phyloP scores from a whole-genome alignment of 2,113 vertebrate genomes.

The Synodontis membranacea region DNA sequence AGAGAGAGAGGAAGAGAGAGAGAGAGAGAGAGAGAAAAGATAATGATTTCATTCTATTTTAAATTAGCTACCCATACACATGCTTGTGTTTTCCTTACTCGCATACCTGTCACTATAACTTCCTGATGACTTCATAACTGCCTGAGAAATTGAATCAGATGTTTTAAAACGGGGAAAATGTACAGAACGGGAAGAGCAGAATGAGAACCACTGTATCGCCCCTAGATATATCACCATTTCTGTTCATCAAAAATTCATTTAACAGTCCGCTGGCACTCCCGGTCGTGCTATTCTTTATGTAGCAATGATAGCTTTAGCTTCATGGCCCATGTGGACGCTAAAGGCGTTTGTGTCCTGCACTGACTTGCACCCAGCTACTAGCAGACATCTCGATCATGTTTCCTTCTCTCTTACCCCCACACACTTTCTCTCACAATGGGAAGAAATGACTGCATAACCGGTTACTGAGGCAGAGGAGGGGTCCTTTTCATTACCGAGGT shows the following conservation, averaged over 20 bases:
- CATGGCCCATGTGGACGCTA: not conserved
- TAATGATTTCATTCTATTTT: not conserved
- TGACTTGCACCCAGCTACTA: not conserved
- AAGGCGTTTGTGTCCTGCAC: not conserved
- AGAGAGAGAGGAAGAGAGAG: not conserved
- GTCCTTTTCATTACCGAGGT: conserved; percentile 59
- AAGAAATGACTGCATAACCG: conserved; percentile 69
- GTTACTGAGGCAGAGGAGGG: conserved; percentile 52
- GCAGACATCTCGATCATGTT: conserved; percentile 11
- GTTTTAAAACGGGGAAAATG: not conserved
- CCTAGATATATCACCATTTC: not conserved
- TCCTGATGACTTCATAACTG: not conserved
- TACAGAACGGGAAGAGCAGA: not conserved
- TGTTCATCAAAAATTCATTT: conserved; percentile 17
- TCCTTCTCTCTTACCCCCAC: conserved; percentile 35
- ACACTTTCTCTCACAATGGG: conserved; percentile 53
- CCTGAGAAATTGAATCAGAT: not conserved
- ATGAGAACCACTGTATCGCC: not conserved
- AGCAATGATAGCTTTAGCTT: not conserved
- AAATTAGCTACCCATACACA: not conserved
- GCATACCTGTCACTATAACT: not conserved
- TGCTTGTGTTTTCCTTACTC: conserved; percentile 1
- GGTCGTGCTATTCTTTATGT: not conserved
- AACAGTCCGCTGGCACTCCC: not conserved
- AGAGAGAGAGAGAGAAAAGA: not conserved